phyloP scores from a whole-genome alignment of 2,888 invertebrate species.

The Dasypolia templi region DNA sequence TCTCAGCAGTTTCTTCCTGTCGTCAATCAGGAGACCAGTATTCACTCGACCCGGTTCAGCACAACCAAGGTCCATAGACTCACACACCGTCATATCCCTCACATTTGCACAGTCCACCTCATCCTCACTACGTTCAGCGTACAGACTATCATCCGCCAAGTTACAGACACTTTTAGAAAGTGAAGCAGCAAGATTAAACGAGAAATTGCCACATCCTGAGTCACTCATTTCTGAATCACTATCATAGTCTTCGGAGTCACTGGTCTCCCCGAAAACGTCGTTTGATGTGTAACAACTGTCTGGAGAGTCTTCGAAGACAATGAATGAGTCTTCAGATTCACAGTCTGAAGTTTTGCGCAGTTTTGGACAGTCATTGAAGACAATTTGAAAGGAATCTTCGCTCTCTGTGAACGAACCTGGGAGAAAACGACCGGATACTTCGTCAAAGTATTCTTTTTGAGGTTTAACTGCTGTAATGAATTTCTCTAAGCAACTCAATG shows the following conservation, averaged over 20 bases:
- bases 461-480: slow-evolving; percentile 34
- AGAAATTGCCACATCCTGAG: slow-evolving; percentile 74
- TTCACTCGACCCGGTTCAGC: slow-evolving; percentile 41
- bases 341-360: slow-evolving; percentile 84
- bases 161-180: slow-evolving; percentile 83
- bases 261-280: slow-evolving; percentile 79
- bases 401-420: slow-evolving; percentile 76
- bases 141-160: slow-evolving; percentile 83
- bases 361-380: slow-evolving; percentile 79
- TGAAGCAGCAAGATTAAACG: slow-evolving; percentile 71
- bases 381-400: slow-evolving; percentile 88
- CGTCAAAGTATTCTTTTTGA: slow-evolving; percentile 79
- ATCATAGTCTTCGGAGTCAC: slow-evolving; percentile 69
- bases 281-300: slow-evolving; percentile 84
- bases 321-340: slow-evolving; percentile 91
- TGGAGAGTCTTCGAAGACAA: slow-evolving; percentile 86
- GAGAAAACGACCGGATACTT: slow-evolving; percentile 82
- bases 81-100: slow-evolving; percentile 39
- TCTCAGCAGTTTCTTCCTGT: slow-evolving; percentile 74
- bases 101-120: slow-evolving; percentile 81
- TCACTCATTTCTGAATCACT: slow-evolving; percentile 74
- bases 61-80: slow-evolving; percentile 10
- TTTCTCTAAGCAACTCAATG: slow-evolving; percentile 53
- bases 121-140: slow-evolving; percentile 76
- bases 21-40: slow-evolving; percentile 77